Evolutionary conservation across 2,888 invertebrate species (phyloP).

Genomic region (Volucella inanis): DNA sequence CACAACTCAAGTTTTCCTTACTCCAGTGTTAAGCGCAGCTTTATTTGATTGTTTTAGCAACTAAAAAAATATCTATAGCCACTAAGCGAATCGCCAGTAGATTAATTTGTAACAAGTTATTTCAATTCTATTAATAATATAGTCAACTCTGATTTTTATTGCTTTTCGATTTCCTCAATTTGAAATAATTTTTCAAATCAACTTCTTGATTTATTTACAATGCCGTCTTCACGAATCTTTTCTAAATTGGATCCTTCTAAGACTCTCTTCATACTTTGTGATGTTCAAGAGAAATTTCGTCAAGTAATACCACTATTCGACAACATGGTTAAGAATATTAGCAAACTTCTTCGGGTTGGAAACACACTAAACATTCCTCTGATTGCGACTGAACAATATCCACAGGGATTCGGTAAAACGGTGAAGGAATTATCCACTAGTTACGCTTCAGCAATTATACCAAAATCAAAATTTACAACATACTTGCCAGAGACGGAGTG

Average conservation of each 20-base stretch:
- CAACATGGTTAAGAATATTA: conserved; percentile 87
- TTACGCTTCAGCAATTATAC: conserved; percentile 85
- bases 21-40: too few species aligned
- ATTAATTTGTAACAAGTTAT: too few species aligned
- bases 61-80: too few species aligned
- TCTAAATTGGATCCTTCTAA: conserved; percentile 83
- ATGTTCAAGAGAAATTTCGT: conserved; percentile 92
- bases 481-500: conserved; percentile 86
- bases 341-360: conserved; percentile 87
- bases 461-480: conserved; percentile 92
- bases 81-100: too few species aligned
- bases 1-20: too few species aligned
- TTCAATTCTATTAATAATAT: too few species aligned
- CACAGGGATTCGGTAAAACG: conserved; percentile 89
- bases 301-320: conserved; percentile 89
- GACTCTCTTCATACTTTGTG: conserved; percentile 91
- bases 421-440: conserved; percentile 87
- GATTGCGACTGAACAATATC: conserved; percentile 89
- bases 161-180: not conserved
- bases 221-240: conserved; percentile 43
- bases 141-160: too few species aligned
- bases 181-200: not conserved
- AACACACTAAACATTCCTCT: conserved; percentile 87
- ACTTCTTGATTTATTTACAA: not conserved
- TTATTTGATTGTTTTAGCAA: too few species aligned